Evolutionary conservation across 2,888 invertebrate genomes (phyloP).

Genomic region (Andrena dorsata): DNA sequence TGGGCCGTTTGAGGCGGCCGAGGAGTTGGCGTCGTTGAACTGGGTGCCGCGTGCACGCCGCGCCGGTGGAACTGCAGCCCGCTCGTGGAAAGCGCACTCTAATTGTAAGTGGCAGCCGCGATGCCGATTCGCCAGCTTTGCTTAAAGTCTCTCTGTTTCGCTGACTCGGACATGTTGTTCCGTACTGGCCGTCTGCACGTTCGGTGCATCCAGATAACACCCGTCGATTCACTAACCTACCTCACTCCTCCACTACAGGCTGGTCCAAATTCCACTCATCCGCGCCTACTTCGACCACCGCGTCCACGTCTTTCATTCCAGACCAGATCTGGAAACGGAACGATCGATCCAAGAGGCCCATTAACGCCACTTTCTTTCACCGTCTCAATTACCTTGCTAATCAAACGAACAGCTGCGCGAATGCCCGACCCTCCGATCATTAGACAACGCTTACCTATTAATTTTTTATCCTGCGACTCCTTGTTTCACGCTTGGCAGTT

Average conservation of each 20-base stretch:
- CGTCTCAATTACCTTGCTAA: neutral
- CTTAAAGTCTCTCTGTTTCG: slow-evolving; percentile 76
- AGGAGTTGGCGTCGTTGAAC: slow-evolving; percentile 11
- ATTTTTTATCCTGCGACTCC: neutral
- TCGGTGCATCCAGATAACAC: slow-evolving; percentile 81
- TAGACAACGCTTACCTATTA: neutral
- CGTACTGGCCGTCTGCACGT: slow-evolving; percentile 79
- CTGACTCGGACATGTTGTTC: slow-evolving; percentile 80
- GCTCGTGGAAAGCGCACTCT: slow-evolving; percentile 46
- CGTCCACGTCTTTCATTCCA: neutral
- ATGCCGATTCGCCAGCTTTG: slow-evolving; percentile 65
- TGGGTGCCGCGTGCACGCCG: slow-evolving; percentile 27
- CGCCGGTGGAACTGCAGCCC: slow-evolving; percentile 38
- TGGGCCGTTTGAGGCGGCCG: slow-evolving; percentile 32
- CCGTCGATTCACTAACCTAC: slow-evolving; percentile 83
- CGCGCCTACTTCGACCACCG: neutral
- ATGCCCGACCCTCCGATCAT: neutral
- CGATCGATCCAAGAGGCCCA: neutral
- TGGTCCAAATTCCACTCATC: slow-evolving; percentile 70
- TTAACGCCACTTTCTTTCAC: neutral
- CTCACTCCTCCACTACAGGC: slow-evolving; percentile 78
- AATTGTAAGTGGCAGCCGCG: slow-evolving; percentile 54
- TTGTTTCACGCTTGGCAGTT: slow-evolving; percentile 32
- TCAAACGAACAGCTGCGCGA: neutral
- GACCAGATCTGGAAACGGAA: neutral